Base-by-base conservation (phyloP, 1,140 invertebrate genomes). In the Zeugodacus cucurbitae region DNA sequence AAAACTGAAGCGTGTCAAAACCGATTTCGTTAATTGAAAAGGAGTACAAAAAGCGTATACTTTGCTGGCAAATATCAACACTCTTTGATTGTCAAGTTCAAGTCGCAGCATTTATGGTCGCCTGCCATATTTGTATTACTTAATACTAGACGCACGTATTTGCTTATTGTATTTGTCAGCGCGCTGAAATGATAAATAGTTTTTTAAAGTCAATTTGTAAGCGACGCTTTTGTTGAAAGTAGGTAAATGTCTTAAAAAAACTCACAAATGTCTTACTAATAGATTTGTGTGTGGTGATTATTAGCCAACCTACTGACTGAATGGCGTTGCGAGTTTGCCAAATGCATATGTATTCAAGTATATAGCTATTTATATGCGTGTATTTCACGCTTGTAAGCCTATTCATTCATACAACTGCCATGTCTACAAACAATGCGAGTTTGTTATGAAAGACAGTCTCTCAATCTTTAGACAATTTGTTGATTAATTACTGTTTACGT, bases 31-130 rank as follows among this genome's bases (percentile, higher is more conserved):
- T 67, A 67, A 67, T 34, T 62, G 58, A 7, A n/a, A 26, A 62
- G 2, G 14, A 10, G 10, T 34, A 17, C 7, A 34, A 67, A 67
- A 14, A 62, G 10, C 6, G 2, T 14, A 32, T 1, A 67, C 8
- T 17, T 17, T 67, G 11, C 48, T 26, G 6, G 6, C 5, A 62
- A 26, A n/a, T 26, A 10, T 62, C n/a, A 62, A 26, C 0, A 22
- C 26, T 67, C 29, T 67, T 67, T 67, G 64, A 67, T 67, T 32
- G 26, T 67, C 64, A 67, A 67, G 64, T 67, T 67, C 64, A 67
- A 67, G 64, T 67, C n/a, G 22, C 58, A 59, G 0, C 5, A 59
- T 59, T 59, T n/a, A 48, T 59, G 22, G 0, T 8, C 0, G 10
- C 58, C n/a, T 26, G n/a, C 58, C 20, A 20, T n/a, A 59, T n/a